Conservation (phyloP, 1,140 invertebrate genomes). For the Cyclargus thomasi region DNA sequence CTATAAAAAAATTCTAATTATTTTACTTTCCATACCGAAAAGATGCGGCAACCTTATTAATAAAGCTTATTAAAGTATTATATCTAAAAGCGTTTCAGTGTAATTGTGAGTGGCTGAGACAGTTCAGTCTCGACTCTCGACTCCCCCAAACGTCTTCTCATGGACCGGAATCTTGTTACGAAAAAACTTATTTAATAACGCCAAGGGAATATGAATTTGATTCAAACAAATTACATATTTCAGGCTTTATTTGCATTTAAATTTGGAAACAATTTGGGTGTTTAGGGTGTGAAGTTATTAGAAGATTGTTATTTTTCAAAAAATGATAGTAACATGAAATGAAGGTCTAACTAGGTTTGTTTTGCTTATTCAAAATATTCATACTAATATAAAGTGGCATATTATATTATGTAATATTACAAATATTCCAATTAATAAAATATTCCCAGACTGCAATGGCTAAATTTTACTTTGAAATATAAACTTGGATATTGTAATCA, state of each 20-base stretch:
- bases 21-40: background rate
- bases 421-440: too few relatives aligned
- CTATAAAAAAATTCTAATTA: background rate
- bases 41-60: background rate
- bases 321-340: too few relatives aligned
- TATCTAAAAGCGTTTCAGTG: constrained; percentile 12
- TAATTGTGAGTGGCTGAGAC: constrained; percentile 10
- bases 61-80: constrained; percentile 6
- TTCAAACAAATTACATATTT: constrained; percentile 31
- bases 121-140: constrained; percentile 10
- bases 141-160: constrained; percentile 54
- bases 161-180: constrained; percentile 66
- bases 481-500: too few relatives aligned
- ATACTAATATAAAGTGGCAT: too few relatives aligned
- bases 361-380: too few relatives aligned
- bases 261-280: background rate
- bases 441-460: too few relatives aligned
- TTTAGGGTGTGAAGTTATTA: background rate
- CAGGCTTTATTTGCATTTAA: background rate
- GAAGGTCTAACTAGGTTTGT: too few relatives aligned
- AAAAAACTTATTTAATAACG: constrained; percentile 68
- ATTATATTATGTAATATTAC: too few relatives aligned
- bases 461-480: too few relatives aligned
- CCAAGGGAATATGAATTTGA: constrained; percentile 42
- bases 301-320: too few relatives aligned